These are phyloP conservation scores for Lagocephalus sceleratus DNA, from an alignment of 2,797 vertebrate species.

Conservation along the genomic window DNA sequence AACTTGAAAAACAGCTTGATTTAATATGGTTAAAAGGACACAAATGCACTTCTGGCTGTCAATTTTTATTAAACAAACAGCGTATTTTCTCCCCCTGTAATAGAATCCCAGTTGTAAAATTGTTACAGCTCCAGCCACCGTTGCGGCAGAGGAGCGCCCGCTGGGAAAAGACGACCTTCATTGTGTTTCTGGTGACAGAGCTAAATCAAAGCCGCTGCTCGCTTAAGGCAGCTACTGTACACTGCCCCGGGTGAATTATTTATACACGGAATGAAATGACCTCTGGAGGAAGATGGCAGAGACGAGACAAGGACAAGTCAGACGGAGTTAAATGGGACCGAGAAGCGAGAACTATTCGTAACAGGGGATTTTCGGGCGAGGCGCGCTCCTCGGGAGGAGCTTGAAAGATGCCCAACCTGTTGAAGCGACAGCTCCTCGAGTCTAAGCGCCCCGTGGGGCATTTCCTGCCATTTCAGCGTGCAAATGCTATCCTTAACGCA, in stretches of 20 bases:
- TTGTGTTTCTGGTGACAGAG: conserved; percentile 53
- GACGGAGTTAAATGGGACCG: conserved; percentile 17
- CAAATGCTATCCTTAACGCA: no score
- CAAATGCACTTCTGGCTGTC: neutral
- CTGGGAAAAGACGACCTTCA: conserved; percentile 64
- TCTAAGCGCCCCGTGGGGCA: no score
- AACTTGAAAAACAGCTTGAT: neutral
- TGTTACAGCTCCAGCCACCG: conserved; percentile 35
- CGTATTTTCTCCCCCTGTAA: conserved; percentile 30
- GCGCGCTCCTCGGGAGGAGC: conserved; percentile 22
- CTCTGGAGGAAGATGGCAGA: conserved; percentile 43
- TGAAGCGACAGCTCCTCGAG: conserved; percentile 2
- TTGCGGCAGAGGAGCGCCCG: conserved; percentile 45
- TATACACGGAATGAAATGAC: conserved; percentile 62
- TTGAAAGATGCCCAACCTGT: conserved; percentile 35
- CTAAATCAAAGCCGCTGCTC: conserved; percentile 71
- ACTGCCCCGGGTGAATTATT: conserved; percentile 67
- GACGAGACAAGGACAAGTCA: conserved; percentile 40
- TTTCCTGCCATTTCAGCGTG: no score
- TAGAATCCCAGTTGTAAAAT: conserved; percentile 48
- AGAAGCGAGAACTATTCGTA: conserved; percentile 8
- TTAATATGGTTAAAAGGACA: neutral
- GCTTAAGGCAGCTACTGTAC: conserved; percentile 56
- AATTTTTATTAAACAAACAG: conserved; percentile 27
- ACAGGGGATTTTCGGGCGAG: conserved; percentile 1